Evolutionary conservation across 2,888 invertebrate genomes (phyloP), one percentile per base, ranked within the genome.

Genomic region (Gymnosoma rotundatum): DNA sequence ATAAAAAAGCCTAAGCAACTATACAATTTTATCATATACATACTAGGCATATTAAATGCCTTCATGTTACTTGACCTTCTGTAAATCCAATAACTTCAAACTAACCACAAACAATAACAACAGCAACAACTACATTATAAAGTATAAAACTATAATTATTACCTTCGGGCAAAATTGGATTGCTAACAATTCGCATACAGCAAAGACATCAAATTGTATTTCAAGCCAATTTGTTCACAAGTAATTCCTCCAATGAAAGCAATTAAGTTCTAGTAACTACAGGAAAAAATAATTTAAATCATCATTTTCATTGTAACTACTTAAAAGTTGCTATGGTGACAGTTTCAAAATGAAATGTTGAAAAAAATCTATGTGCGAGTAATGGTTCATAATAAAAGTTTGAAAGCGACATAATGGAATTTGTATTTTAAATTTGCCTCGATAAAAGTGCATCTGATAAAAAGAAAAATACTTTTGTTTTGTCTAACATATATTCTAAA

Each of bases 171-270:
- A 8, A 52, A 61, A 60, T 72, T 60, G 60, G 45, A 36, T 60
- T 70, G 42, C 58, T 36, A 38, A 61, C 38, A 52, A 42, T 54
- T 52, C n/a, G n/a, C 18, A 60, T 16, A 38, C 16, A 38, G n/a
- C 12, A 63, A 61, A 25, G 20, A 12, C 12, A 25, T 54, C 52
- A n/a, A 18, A 38, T 63, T 42, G 52, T 54, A 16, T 63, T 52
- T 54, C 18, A 54, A n/a, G 56, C 45, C 52, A 69, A 80, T 50
- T 73, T 60, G 48, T 18, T 50, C 25, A 64, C 1, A 66, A 63
- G 12, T 18, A 67, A 61, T 36, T 56, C 12, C 16, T 16, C 3
- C 36, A 69, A 21, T 12, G 38, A 38, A 38, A 54, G n/a, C 8
- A 52, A 14, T 16, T 20, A 52, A 38, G 18, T 6, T 5, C 6